Evolutionary conservation across 2,797 vertebrate species (phyloP).

Genomic region (Crypturellus tataupa): DNA sequence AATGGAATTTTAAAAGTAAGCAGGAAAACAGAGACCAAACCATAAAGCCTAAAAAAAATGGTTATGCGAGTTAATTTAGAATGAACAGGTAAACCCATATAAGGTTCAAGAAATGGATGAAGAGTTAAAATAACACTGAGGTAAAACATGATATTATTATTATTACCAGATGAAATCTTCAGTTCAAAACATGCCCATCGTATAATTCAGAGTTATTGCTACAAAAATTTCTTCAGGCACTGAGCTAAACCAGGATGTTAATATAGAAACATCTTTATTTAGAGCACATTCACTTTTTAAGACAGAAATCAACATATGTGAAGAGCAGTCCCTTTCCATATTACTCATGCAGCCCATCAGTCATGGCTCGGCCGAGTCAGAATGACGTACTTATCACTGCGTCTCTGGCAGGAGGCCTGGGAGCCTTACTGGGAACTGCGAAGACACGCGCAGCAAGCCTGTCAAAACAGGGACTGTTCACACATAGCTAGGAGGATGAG

Average conservation of each 20-base stretch:
- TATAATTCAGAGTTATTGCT: background rate
- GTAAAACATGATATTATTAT: background rate
- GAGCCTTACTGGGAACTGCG: slow-evolving; percentile 57
- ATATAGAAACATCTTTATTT: slow-evolving; percentile 20
- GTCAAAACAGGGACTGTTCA: slow-evolving; percentile 65
- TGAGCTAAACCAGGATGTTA: slow-evolving; percentile 2
- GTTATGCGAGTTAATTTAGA: background rate
- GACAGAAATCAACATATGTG: background rate
- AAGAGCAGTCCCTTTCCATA: background rate
- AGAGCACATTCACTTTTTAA: background rate
- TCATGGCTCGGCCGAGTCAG: background rate
- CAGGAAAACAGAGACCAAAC: background rate
- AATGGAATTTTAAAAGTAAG: background rate
- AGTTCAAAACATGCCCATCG: background rate
- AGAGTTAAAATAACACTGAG: background rate
- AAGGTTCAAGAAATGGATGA: background rate
- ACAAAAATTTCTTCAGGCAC: background rate
- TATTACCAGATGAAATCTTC: background rate
- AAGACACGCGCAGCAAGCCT: slow-evolving; percentile 49
- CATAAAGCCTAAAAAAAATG: background rate
- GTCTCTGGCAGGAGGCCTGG: slow-evolving; percentile 54
- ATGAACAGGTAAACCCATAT: background rate
- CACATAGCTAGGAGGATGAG: slow-evolving; percentile 34
- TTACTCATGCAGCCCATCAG: background rate
- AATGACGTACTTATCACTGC: slow-evolving; percentile 44